Percentiles rank a stretch among this genome's conserved stretches.
Conservation (phyloP, 1,140 invertebrate species). For the Harlomillsia oculata region DNA sequence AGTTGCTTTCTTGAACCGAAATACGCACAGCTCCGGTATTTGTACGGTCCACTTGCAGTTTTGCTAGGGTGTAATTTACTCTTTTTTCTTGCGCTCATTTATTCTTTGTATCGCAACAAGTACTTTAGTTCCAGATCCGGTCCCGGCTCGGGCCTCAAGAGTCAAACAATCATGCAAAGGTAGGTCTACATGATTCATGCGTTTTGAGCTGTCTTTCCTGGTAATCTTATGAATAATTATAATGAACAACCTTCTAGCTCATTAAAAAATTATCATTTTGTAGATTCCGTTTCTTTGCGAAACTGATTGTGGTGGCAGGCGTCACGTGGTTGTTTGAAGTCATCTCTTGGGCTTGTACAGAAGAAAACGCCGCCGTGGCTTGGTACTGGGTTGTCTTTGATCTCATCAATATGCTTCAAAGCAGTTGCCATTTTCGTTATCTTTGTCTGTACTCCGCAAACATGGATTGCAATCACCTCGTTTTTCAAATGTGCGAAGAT, state of each 20-base stretch:
- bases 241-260: too few relatives aligned
- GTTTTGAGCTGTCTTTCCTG: too few relatives aligned
- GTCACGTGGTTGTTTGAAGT: conserved; percentile 63
- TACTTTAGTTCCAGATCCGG: too few relatives aligned
- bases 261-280: not conserved
- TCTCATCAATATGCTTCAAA: conserved; percentile 69
- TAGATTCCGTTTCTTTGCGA: conserved; percentile 49
- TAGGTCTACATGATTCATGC: too few relatives aligned
- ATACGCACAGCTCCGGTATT: conserved; percentile 28
- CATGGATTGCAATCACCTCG: too few relatives aligned
- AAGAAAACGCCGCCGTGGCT: conserved; percentile 4
- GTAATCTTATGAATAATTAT: too few relatives aligned
- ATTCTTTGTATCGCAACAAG: conserved; percentile 36
- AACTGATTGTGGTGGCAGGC: conserved; percentile 62
- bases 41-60: conserved; percentile 36
- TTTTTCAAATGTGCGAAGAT: too few relatives aligned
- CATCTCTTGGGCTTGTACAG: conserved; percentile 45
- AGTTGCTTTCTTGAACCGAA: conserved; percentile 12
- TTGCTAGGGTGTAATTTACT: conserved; percentile 38
- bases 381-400: conserved; percentile 40
- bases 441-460: conserved; percentile 75
- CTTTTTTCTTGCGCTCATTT: conserved; percentile 39
- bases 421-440: conserved; percentile 82
- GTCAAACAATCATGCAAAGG: too few relatives aligned
- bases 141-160: too few relatives aligned